A percentile compares a stretch with the other conserved stretches of the same genome.
These are phyloP conservation scores for Kryptolebias ocellatus DNA, from an alignment of 2,797 vertebrate species.

Conservation along the genomic window DNA sequence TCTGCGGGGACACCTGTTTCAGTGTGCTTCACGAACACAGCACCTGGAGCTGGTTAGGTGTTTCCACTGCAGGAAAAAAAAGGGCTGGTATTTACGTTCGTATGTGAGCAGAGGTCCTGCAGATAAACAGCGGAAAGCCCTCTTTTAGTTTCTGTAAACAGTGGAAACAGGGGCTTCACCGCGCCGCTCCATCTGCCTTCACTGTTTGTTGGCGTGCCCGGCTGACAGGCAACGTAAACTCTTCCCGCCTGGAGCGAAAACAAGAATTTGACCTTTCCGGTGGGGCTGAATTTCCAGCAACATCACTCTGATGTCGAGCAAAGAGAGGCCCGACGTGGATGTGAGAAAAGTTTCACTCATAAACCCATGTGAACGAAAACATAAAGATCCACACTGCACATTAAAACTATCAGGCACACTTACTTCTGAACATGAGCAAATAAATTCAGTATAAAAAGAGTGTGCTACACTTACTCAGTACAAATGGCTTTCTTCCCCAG, in stretches of 20 bases:
- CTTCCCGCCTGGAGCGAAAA: slow-evolving; percentile 30
- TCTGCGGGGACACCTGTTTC: slow-evolving; percentile 38
- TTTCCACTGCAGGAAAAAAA: slow-evolving; percentile 34
- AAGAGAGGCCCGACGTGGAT: slow-evolving; percentile 25
- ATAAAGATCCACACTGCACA: no score
- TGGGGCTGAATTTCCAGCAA: slow-evolving; percentile 8
- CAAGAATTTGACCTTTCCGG: slow-evolving; percentile 16
- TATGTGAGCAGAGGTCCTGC: slow-evolving; percentile 48
- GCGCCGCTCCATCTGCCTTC: slow-evolving; percentile 29
- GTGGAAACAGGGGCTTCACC: slow-evolving; percentile 19
- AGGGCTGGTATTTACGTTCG: slow-evolving; percentile 27
- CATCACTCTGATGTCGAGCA: slow-evolving; percentile 22
- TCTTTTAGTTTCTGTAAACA: slow-evolving; percentile 60
- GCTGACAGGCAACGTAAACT: slow-evolving; percentile 46
- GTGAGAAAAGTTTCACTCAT: slow-evolving; percentile 9
- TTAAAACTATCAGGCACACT: no score
- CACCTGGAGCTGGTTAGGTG: slow-evolving; percentile 62
- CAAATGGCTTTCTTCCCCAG: no score
- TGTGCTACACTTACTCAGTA: no score
- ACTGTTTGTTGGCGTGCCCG: slow-evolving; percentile 52
- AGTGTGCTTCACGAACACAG: slow-evolving; percentile 29
- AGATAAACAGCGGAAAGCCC: slow-evolving; percentile 45
- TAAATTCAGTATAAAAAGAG: background rate
- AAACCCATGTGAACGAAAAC: background rate
- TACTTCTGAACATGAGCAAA: no score